phyloP scores from a whole-genome alignment of 53 echinoderm and acorn worm species.

The Paracentrotus lividus region DNA sequence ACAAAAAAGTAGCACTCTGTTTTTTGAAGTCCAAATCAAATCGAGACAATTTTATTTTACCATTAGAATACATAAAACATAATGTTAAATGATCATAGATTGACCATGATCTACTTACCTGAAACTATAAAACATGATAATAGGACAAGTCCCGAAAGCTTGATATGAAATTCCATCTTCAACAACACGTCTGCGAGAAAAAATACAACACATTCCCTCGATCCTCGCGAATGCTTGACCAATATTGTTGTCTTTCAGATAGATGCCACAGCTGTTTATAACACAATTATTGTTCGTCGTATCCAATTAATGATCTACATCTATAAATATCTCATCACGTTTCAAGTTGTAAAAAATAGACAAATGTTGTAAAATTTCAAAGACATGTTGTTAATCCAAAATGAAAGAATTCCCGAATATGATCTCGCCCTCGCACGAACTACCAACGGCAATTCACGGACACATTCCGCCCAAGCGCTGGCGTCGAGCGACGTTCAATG shows the following conservation, averaged over 20 bases:
- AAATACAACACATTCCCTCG: neutral
- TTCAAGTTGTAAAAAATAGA: neutral
- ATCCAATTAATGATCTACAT: too few species aligned
- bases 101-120: neutral
- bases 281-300: neutral
- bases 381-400: neutral
- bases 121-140: neutral
- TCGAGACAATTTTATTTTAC: too few species aligned
- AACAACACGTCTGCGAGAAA: neutral
- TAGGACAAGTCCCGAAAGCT: neutral
- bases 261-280: too few species aligned
- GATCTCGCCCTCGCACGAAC: neutral
- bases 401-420: neutral
- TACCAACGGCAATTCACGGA: neutral
- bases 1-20: too few species aligned
- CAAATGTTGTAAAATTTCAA: neutral
- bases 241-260: too few species aligned
- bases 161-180: conserved; percentile 15
- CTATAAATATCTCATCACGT: neutral
- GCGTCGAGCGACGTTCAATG: neutral
- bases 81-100: neutral
- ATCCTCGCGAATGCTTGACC: too few species aligned
- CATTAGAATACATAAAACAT: too few species aligned
- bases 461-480: neutral
- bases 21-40: too few species aligned